Evolutionary conservation across 1,140 invertebrate species (phyloP), one percentile per base, ranked within the genome.

Genomic region (Drosophila mayri): DNA sequence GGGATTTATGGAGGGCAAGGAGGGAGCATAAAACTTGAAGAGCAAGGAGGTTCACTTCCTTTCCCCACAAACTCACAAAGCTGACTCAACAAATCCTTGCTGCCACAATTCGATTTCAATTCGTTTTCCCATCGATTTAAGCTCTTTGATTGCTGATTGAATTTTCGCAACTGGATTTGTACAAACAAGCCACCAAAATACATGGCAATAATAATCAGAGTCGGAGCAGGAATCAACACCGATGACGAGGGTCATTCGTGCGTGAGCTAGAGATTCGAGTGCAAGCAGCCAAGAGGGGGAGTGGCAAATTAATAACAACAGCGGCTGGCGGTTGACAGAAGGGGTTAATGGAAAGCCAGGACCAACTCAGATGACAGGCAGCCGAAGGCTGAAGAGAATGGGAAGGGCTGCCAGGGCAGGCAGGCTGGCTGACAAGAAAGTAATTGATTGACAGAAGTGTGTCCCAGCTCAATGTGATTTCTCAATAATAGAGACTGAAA

Each of bases 211-310:
- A 59, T 44, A 50, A 59, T 44, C 65, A 47, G 55, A 32, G 32
- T 14, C 32, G 7, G 5, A 71, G 46, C 68, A 25, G 22, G 28
- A 58, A 55, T 60, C 49, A 76, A 41, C 49, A 60, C 22, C 76
- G 66, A 79, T 79, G 79, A 82, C 74, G 68, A 82, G 81, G 74
- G 73, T 84, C 63, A 58, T 54, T 79, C 65, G 58, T 67, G 73
- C 73, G 74, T 77, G 54, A 49, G 62, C 62, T 44, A 8, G 12
- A 44, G 9, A 49, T 55, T n/a, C 20, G 32, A 63, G 50, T 59
- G 49, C 77, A 73, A 85, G 78, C 82, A 78, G 50, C 43, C 44
- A 59, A 11, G 10, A 20, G 41, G 68, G 59, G 8, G 16, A n/a
- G 65, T 35, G 44, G 28, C 12, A 72, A 72, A 59, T 22, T 47